Conservation (phyloP, 2,797 vertebrate genomes). For the Neosalanx taihuensis region DNA sequence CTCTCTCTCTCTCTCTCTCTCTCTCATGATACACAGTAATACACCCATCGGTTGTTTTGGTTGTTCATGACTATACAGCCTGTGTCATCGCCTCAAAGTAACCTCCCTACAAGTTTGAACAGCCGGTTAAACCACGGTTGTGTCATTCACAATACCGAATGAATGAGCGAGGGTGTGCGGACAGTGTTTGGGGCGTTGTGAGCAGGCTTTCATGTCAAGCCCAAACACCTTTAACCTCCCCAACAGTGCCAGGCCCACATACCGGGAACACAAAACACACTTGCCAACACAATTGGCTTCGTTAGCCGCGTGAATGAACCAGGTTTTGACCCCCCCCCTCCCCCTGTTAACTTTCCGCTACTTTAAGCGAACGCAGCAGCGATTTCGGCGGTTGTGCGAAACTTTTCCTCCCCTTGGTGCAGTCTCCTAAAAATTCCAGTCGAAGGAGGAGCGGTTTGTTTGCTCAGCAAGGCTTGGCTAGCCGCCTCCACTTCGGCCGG, state of each 20-base stretch:
- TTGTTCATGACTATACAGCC: too few relatives aligned
- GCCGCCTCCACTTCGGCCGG: constrained; percentile 2
- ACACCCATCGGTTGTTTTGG: constrained; percentile 2
- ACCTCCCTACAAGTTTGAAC: constrained; percentile 11
- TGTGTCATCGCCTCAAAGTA: background rate
- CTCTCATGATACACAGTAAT: background rate
- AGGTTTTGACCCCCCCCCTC: too few relatives aligned
- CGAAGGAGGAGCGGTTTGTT: constrained; percentile 18
- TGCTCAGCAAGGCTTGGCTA: background rate
- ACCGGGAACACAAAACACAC: too few relatives aligned
- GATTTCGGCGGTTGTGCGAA: background rate
- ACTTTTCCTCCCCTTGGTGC: background rate
- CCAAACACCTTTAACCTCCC: constrained; percentile 11
- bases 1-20: too few relatives aligned
- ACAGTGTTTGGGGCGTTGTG: constrained; percentile 14
- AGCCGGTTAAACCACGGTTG: constrained; percentile 3
- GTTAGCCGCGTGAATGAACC: too few relatives aligned
- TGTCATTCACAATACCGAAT: constrained; percentile 50
- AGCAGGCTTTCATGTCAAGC: constrained; percentile 26
- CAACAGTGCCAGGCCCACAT: background rate
- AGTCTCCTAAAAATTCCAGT: constrained; percentile 17
- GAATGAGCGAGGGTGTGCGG: constrained; percentile 21
- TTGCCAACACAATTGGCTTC: too few relatives aligned
- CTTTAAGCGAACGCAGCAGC: background rate
- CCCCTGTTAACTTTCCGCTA: background rate